Evolutionary conservation across 1,140 invertebrate species (phyloP).

Genomic region (Aplysia californica): DNA sequence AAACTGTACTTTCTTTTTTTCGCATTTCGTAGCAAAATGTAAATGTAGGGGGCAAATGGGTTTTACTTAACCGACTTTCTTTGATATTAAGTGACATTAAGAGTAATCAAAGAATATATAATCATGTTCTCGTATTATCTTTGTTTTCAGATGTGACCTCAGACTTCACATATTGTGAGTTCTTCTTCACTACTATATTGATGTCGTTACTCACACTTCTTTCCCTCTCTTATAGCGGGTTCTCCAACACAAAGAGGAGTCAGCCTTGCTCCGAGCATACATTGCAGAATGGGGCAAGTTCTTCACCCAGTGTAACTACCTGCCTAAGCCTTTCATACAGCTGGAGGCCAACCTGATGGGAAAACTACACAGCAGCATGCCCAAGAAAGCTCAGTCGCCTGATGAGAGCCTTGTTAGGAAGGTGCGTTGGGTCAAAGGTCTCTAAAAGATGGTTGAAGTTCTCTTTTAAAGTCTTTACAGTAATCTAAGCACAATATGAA

Average conservation of each 20-base stretch:
- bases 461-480: too few species aligned
- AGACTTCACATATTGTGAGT: too few species aligned
- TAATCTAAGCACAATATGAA: too few species aligned
- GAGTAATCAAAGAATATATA: too few species aligned
- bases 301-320: conserved; percentile 96
- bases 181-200: too few species aligned
- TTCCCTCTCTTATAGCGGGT: too few species aligned
- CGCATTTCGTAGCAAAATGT: not conserved
- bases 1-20: not conserved
- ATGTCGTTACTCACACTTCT: too few species aligned
- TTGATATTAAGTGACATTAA: too few species aligned
- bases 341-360: conserved; percentile 84
- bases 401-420: conserved; percentile 92
- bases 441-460: not conserved
- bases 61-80: not conserved
- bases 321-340: conserved; percentile 95
- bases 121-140: too few species aligned
- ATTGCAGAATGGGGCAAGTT: conserved; percentile 98
- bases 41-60: not conserved
- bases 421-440: conserved; percentile 63
- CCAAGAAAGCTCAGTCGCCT: conserved; percentile 79
- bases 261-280: conserved; percentile 94
- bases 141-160: too few species aligned
- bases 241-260: conserved; percentile 90
- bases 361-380: conserved; percentile 71